These are phyloP conservation scores for Oryctes rhinoceros DNA, from an alignment of 1,140 invertebrate genomes.

Conservation along the genomic window DNA sequence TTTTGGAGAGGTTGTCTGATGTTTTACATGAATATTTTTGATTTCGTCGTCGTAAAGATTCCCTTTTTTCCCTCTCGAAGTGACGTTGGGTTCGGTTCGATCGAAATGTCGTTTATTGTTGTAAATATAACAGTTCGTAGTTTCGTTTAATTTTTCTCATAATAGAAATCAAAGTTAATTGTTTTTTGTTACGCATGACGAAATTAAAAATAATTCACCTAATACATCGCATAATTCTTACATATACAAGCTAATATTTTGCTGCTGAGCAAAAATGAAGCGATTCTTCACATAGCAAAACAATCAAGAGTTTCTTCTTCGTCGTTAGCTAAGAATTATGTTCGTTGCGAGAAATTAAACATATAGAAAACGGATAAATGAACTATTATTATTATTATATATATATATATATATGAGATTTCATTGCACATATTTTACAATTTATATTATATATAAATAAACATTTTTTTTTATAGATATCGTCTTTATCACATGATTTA, in stretches of 20 bases:
- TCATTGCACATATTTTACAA: slow-evolving; percentile 52
- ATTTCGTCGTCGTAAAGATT: too few relatives aligned
- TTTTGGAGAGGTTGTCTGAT: slow-evolving; percentile 24
- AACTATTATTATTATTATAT: slow-evolving; percentile 34
- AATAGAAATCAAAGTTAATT: too few relatives aligned
- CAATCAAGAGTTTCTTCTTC: slow-evolving; percentile 7
- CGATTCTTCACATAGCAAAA: slow-evolving; percentile 38
- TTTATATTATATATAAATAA: slow-evolving; percentile 47
- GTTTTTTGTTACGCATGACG: not conserved
- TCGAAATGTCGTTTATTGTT: too few relatives aligned
- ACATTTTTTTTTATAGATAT: slow-evolving; percentile 51
- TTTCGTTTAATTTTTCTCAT: too few relatives aligned
- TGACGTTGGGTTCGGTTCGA: too few relatives aligned
- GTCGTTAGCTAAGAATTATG: slow-evolving; percentile 33
- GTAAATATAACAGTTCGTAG: too few relatives aligned
- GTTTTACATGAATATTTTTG: slow-evolving; percentile 17
- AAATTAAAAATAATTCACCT: not conserved
- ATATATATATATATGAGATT: slow-evolving; percentile 49
- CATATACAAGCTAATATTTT: slow-evolving; percentile 39
- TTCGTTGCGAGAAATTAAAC: slow-evolving; percentile 41
- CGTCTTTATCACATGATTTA: slow-evolving; percentile 53
- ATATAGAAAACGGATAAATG: slow-evolving; percentile 37
- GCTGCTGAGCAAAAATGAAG: slow-evolving; percentile 29
- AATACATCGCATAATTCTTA: not conserved
- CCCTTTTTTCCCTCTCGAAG: too few relatives aligned